Percentiles rank a stretch among this genome's conserved stretches.
phyloP scores from a whole-genome alignment of 1,140 invertebrate species.

The Anoplolepis gracilipes region DNA sequence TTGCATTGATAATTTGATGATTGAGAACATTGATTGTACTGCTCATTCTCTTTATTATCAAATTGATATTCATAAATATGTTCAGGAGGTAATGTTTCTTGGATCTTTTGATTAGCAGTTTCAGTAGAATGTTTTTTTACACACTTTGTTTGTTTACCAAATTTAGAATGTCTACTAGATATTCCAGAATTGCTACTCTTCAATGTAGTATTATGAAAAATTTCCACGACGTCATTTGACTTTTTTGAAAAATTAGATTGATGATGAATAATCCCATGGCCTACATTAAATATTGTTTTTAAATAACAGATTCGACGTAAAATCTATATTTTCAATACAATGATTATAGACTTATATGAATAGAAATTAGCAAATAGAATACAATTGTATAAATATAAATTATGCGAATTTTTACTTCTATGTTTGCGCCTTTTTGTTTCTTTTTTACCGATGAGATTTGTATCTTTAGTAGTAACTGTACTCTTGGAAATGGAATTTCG shows the following conservation, averaged over 20 bases:
- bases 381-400: not conserved
- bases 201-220: constrained; percentile 84
- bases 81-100: constrained; percentile 12
- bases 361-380: not conserved
- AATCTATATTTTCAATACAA: not conserved
- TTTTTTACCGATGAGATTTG: constrained; percentile 62
- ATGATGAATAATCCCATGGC: not conserved
- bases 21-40: not conserved
- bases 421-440: constrained; percentile 62
- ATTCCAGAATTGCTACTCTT: constrained; percentile 75
- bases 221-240: constrained; percentile 83
- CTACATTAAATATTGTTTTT: constrained; percentile 36
- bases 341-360: not conserved
- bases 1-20: not conserved
- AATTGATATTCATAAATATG: not conserved
- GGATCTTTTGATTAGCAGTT: constrained; percentile 18
- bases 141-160: constrained; percentile 31
- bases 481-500: constrained; percentile 75
- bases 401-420: constrained; percentile 62
- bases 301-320: not conserved
- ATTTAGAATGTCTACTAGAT: constrained; percentile 74
- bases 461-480: constrained; percentile 75
- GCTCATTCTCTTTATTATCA: constrained; percentile 1
- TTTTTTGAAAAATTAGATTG: constrained; percentile 1
- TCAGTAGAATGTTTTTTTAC: constrained; percentile 15